Percentiles rank a stretch among this genome's conserved stretches.
These are phyloP conservation scores for Tanaodytes sp. DNA, from an alignment of 2,888 invertebrate genomes.

Conservation along the genomic window DNA sequence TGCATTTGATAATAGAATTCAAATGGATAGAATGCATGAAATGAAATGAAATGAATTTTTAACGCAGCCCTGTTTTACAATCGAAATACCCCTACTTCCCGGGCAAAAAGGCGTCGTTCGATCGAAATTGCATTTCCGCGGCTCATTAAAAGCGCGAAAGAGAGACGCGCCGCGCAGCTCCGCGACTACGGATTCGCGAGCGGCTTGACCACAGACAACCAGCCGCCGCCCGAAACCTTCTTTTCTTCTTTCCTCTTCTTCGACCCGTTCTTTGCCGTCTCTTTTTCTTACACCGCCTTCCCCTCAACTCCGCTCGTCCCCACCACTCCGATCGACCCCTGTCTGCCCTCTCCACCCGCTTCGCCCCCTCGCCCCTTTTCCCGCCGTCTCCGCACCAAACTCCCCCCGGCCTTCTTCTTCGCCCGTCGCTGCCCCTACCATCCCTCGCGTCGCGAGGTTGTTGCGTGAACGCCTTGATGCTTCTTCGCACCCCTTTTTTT, in stretches of 20 bases:
- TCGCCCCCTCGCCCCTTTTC: slow-evolving; percentile 9
- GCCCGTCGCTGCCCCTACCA: slow-evolving; percentile 3
- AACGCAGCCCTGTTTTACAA: no score
- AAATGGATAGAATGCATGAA: no score
- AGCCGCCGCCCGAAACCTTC: slow-evolving; percentile 69
- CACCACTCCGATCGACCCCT: slow-evolving; percentile 40
- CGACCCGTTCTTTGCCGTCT: slow-evolving; percentile 57
- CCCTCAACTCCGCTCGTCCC: slow-evolving; percentile 39
- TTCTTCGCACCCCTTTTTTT: slow-evolving; percentile 36
- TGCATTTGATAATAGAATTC: no score
- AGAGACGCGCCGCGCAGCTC: slow-evolving; percentile 52
- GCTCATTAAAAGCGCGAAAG: slow-evolving; percentile 38
- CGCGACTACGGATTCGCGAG: slow-evolving; percentile 64
- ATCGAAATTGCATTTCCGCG: slow-evolving; percentile 25
- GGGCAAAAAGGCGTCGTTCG: not conserved
- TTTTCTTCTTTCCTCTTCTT: slow-evolving; percentile 57
- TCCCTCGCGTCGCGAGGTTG: slow-evolving; percentile 52
- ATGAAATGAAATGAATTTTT: no score
- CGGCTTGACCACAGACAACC: slow-evolving; percentile 71
- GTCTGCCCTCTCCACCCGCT: slow-evolving; percentile 39
- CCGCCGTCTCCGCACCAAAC: no score
- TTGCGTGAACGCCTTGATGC: slow-evolving; percentile 61
- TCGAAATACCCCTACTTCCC: no score
- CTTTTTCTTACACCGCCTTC: slow-evolving; percentile 45
- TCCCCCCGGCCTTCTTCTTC: slow-evolving; percentile 45